Evolutionary conservation across 2,797 vertebrate species (phyloP).

Genomic region (Bryconaethiops microstoma): DNA sequence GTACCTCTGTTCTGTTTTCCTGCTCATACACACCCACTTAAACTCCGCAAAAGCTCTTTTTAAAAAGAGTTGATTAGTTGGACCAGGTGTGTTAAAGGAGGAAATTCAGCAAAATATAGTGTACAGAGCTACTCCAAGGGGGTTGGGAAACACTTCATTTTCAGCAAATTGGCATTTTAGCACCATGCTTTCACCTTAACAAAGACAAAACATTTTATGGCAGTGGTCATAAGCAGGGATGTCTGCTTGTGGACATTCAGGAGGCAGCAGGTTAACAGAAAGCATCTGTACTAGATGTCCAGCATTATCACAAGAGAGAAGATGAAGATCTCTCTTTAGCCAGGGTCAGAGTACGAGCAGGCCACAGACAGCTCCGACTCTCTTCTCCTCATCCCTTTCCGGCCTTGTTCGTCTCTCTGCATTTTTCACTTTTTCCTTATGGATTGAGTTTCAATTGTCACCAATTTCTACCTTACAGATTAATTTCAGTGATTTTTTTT

Average conservation of each 20-base stretch:
- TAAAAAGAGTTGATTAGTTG: not conserved
- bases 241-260: not conserved
- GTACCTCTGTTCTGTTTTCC: not conserved
- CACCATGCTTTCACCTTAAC: not conserved
- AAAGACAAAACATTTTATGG: conserved; percentile 1
- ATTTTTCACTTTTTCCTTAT: not conserved
- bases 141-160: conserved; percentile 5
- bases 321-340: not conserved
- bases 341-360: not conserved
- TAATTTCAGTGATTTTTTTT: too few relatives aligned
- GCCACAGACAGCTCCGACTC: not conserved
- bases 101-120: not conserved
- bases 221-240: not conserved
- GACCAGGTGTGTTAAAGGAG: not conserved
- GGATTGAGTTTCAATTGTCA: not conserved
- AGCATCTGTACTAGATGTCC: not conserved
- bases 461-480: not conserved
- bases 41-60: not conserved
- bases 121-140: not conserved
- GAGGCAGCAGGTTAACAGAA: not conserved
- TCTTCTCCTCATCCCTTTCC: not conserved
- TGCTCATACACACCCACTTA: not conserved
- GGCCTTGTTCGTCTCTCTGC: not conserved
- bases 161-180: conserved; percentile 15
- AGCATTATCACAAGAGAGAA: conserved; percentile 2